These are phyloP conservation scores for Puntigrus tetrazona DNA, from an alignment of 2,113 vertebrate species.

Conservation along the genomic window DNA sequence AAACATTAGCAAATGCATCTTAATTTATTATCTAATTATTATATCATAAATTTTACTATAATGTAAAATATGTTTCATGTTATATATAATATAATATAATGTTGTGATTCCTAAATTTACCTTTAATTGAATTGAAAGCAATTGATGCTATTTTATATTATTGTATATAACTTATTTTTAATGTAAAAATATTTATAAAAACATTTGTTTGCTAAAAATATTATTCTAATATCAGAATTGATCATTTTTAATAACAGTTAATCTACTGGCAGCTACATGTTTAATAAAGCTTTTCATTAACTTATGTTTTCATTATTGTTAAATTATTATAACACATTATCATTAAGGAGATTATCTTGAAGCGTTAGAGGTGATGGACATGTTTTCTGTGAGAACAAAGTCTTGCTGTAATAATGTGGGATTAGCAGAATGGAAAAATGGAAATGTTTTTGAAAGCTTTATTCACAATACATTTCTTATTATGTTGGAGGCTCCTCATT, in stretches of 20 bases:
- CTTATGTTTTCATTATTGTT: not conserved
- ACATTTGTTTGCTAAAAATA: not conserved
- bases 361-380: not conserved
- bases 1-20: no score
- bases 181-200: not conserved
- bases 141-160: not conserved
- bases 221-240: not conserved
- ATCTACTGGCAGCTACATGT: not conserved
- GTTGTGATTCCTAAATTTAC: not conserved
- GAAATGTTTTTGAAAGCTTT: conserved; percentile 21
- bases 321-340: not conserved
- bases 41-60: no score
- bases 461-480: conserved; percentile 7
- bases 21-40: no score
- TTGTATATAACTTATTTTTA: not conserved
- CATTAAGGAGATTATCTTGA: not conserved
- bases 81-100: not conserved
- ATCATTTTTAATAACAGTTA: not conserved
- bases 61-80: no score
- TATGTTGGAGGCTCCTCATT: not conserved
- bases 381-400: conserved; percentile 3
- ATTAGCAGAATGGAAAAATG: conserved; percentile 24
- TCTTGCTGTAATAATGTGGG: conserved; percentile 26
- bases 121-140: not conserved
- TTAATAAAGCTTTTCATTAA: not conserved